These are phyloP conservation scores for Loris lydekkerianus DNA, from an alignment of 2,797 vertebrate genomes.

Conservation along the genomic window DNA sequence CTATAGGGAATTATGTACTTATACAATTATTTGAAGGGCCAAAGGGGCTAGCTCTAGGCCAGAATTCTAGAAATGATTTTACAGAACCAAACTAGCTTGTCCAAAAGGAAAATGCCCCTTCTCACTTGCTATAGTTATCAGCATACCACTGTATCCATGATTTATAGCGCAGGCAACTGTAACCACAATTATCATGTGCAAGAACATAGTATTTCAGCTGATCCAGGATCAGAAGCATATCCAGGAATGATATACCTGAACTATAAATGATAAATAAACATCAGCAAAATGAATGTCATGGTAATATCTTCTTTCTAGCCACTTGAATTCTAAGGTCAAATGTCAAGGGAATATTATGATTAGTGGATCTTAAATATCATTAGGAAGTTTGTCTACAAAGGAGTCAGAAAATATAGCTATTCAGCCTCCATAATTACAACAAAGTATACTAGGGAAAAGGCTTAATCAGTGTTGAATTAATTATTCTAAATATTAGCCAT, in stretches of 20 bases:
- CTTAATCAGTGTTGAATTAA: neutral
- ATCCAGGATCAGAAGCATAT: neutral
- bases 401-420: neutral
- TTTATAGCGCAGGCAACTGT: neutral
- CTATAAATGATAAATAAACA: neutral
- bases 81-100: neutral
- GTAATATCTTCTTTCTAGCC: neutral
- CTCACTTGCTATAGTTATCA: neutral
- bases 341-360: neutral
- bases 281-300: neutral
- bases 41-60: neutral
- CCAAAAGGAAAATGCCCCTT: neutral
- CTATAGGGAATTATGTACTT: neutral
- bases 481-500: neutral
- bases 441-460: neutral
- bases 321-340: neutral
- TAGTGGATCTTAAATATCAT: neutral
- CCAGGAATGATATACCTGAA: neutral
- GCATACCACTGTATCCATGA: neutral
- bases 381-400: neutral
- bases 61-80: neutral
- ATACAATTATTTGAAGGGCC: neutral
- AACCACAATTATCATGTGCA: neutral
- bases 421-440: neutral
- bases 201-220: neutral